Conservation (phyloP, 2,888 invertebrate genomes). For the Pecten maximus region DNA sequence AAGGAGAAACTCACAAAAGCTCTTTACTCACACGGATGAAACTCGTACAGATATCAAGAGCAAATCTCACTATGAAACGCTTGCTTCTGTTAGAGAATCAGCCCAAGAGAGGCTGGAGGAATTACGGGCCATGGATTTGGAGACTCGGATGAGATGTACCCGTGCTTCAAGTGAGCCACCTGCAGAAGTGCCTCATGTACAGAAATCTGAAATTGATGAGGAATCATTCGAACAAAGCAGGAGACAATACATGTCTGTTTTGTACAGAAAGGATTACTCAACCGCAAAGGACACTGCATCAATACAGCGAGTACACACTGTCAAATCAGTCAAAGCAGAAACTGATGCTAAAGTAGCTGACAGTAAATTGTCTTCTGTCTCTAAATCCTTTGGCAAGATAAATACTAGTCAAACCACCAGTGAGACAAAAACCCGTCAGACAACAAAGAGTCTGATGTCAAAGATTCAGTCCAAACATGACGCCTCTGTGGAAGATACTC, state of each 20-base stretch:
- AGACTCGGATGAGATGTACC: background rate
- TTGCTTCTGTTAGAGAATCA: background rate
- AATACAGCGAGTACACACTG: slow-evolving; percentile 5
- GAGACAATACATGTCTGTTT: background rate
- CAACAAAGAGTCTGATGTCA: background rate
- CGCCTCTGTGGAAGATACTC: background rate
- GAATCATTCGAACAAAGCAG: background rate
- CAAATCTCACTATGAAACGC: background rate
- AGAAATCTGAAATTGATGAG: background rate
- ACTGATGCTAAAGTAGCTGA: background rate
- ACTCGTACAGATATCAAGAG: background rate
- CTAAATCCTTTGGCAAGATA: background rate
- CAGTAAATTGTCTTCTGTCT: background rate
- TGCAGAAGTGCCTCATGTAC: background rate
- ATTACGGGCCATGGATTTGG: background rate
- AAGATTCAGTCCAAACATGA: background rate
- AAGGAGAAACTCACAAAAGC: background rate
- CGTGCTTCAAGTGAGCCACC: slow-evolving; percentile 21
- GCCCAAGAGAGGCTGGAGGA: background rate
- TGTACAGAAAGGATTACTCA: background rate
- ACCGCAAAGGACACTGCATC: background rate
- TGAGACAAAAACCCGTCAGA: background rate
- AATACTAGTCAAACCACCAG: background rate
- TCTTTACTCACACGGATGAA: background rate
- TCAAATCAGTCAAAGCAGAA: background rate